These are phyloP conservation scores for Lordiphosa fenestrarum DNA, from an alignment of 2,888 invertebrate species.

Conservation along the genomic window DNA sequence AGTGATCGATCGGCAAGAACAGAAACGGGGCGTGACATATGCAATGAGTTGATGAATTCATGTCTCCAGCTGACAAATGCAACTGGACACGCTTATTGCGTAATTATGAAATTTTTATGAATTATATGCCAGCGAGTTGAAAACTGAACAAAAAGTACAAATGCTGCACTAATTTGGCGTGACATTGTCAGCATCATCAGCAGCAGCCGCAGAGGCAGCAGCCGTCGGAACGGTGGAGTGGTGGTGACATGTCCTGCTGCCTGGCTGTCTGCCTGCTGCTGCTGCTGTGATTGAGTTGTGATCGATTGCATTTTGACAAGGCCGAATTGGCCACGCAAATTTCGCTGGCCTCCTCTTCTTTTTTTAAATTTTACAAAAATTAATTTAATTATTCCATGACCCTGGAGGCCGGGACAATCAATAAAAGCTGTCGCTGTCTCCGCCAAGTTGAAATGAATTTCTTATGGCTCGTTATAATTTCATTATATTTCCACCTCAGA, in stretches of 20 bases:
- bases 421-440: constrained; percentile 32
- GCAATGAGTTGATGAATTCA: constrained; percentile 56
- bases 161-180: constrained; percentile 77
- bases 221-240: constrained; percentile 8
- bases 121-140: constrained; percentile 42
- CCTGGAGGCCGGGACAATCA: constrained; percentile 37
- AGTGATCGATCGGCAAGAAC: constrained; percentile 55
- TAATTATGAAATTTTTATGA: constrained; percentile 73
- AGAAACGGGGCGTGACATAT: constrained; percentile 50
- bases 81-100: constrained; percentile 72
- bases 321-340: constrained; percentile 68
- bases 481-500: constrained; percentile 55
- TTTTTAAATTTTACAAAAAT: constrained; percentile 31
- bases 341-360: constrained; percentile 13
- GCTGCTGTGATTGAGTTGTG: constrained; percentile 73
- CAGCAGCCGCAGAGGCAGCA: constrained; percentile 19
- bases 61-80: constrained; percentile 42
- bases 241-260: constrained; percentile 42
- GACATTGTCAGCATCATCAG: constrained; percentile 57
- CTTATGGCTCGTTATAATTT: constrained; percentile 73
- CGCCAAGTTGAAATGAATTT: constrained; percentile 57
- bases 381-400: constrained; percentile 57
- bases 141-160: constrained; percentile 30
- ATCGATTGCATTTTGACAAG: constrained; percentile 79
- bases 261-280: neutral